phyloP scores from a whole-genome alignment of 1,140 invertebrate genomes.

The Olivierus martensii region DNA sequence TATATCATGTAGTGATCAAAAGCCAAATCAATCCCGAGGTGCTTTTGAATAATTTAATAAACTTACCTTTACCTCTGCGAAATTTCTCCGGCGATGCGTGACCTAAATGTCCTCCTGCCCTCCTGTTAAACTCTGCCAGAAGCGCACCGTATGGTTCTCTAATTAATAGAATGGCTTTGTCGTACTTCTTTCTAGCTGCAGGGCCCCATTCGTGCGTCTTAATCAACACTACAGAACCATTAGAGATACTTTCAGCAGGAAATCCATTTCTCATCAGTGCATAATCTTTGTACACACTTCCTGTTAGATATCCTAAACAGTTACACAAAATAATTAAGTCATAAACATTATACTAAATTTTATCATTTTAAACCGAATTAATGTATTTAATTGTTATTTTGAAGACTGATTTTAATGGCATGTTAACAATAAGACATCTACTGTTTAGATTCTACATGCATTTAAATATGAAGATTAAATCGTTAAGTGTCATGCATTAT shows the following conservation, averaged over 20 bases:
- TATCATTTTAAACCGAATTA: too few relatives aligned
- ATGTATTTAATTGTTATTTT: too few relatives aligned
- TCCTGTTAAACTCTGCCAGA: constrained; percentile 53
- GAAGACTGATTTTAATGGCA: too few relatives aligned
- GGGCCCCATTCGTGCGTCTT: constrained; percentile 64
- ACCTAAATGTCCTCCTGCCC: constrained; percentile 52
- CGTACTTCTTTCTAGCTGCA: constrained; percentile 40
- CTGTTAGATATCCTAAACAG: constrained; percentile 34
- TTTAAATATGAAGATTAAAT: too few relatives aligned
- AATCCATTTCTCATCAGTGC: constrained; percentile 57
- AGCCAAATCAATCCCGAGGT: neutral
- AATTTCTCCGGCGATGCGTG: constrained; percentile 49
- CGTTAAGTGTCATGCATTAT: too few relatives aligned
- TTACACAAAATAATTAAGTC: too few relatives aligned
- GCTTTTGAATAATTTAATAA: neutral
- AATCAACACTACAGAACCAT: constrained; percentile 56
- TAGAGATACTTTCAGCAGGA: constrained; percentile 55
- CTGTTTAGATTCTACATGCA: too few relatives aligned
- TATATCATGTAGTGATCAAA: too few relatives aligned
- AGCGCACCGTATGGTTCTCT: constrained; percentile 54
- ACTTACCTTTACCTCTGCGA: constrained; percentile 44
- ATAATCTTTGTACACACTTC: constrained; percentile 62
- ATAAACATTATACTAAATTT: too few relatives aligned
- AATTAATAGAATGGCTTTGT: constrained; percentile 50
- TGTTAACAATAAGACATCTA: too few relatives aligned